Evolutionary conservation across 1,140 invertebrate genomes (phyloP).

Genomic region (Caenorhabditis tropicalis): DNA sequence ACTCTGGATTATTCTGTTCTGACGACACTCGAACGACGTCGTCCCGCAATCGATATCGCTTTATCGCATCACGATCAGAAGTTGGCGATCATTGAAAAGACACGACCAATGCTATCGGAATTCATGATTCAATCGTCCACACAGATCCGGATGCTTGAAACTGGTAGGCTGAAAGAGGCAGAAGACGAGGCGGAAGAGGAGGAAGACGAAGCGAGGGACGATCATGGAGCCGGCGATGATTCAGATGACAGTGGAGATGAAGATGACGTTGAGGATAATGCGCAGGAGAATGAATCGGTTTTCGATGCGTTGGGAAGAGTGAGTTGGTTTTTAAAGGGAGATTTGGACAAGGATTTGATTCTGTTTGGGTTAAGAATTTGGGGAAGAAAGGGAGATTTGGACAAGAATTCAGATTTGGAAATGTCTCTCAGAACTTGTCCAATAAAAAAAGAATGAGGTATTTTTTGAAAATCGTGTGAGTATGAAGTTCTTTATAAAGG

Average conservation of each 20-base stretch:
- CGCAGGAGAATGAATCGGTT: background rate
- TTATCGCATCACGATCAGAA: conserved; percentile 77
- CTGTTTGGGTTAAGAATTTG: no score
- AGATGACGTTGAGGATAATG: conserved; percentile 26
- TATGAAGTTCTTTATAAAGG: no score
- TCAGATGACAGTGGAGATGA: conserved; percentile 31
- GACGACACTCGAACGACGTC: conserved; percentile 86
- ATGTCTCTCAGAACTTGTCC: no score
- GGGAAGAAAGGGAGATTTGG: no score
- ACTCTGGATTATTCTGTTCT: conserved; percentile 81
- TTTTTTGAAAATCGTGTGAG: no score
- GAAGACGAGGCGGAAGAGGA: conserved; percentile 64
- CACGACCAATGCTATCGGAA: conserved; percentile 6
- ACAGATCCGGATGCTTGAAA: background rate
- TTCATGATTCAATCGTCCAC: background rate
- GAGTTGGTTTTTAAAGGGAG: background rate
- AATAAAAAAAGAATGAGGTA: no score
- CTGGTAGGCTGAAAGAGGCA: conserved; percentile 34
- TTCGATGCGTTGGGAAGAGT: background rate
- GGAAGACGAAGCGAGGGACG: conserved; percentile 55
- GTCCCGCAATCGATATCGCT: conserved; percentile 74
- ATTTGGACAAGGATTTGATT: no score
- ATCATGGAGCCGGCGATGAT: background rate
- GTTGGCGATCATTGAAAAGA: conserved; percentile 75
- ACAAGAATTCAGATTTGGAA: no score